Base-by-base conservation (phyloP, 2,888 invertebrate genomes). In the Cephus pygmeus region DNA sequence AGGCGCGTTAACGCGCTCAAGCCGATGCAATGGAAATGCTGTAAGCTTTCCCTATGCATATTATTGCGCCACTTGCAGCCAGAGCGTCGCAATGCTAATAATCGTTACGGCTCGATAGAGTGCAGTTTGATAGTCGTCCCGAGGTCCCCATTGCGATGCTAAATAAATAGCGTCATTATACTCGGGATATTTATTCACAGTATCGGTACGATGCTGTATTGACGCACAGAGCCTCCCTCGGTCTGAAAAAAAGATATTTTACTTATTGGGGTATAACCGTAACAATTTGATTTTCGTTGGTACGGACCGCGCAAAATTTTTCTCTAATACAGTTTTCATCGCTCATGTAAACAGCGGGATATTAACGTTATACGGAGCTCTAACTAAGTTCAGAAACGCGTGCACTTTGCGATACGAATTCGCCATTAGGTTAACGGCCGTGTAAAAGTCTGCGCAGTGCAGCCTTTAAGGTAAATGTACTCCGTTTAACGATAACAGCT, bases 21-120 rank as follows among this genome's bases (percentile, higher is more conserved):
- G 85, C 87, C 88, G 88, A 89, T 89, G 89, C 88, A 90, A 89
- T 88, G 90, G 90, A 89, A 89, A 89, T 87, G 84, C 86, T 82
- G 85, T 85, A 84, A 85, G 85, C 86, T 83, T 82, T 83, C 81
- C 56, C 86, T 85, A 85, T 89, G 89, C 90, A 89, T 89, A 89
- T 89, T 89, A 89, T 88, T 88, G 88, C 83, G 85, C 87, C 86
- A 87, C 87, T 86, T 86, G 79, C 87, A 83, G 84, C 83, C 84
- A 79, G 82, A 80, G 68, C 56, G 81, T 81, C 80, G 83, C 83
- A 81, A 85, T 86, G 87, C 85, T 88, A 89, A 89, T 89, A 88
- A 89, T 88, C 87, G 88, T 89, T 89, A 89, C 86, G 82, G 85
- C 85, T 82, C 87, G 84, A 87, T 87, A 82, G 85, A 87, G 88